phyloP scores from a whole-genome alignment of 2,888 invertebrate genomes.

The Cosmopolites sordidus region DNA sequence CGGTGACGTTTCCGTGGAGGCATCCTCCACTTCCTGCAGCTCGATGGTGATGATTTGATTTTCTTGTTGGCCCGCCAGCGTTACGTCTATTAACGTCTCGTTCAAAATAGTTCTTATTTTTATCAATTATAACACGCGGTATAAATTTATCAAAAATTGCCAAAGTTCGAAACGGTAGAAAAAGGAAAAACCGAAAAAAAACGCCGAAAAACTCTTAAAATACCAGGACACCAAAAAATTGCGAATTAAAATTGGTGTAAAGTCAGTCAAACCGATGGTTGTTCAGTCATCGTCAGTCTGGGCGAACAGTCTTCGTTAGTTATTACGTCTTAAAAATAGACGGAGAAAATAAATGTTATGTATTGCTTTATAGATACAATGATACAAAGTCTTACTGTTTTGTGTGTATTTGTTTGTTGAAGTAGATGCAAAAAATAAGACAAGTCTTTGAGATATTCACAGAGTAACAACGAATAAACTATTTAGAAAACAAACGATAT shows the following conservation, averaged over 20 bases:
- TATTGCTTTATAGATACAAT: constrained; percentile 34
- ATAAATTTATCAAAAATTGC: constrained; percentile 40
- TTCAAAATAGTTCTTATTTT: constrained; percentile 10
- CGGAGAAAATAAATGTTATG: constrained; percentile 29
- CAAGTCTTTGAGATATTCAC: too few species aligned
- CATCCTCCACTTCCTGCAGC: constrained; percentile 47
- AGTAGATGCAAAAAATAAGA: too few species aligned
- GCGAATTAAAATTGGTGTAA: constrained; percentile 37
- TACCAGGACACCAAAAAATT: constrained; percentile 28
- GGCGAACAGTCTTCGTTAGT: constrained; percentile 43
- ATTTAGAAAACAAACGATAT: constrained; percentile 27
- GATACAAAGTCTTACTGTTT: too few species aligned
- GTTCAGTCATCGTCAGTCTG: constrained; percentile 46
- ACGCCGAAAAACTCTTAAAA: constrained; percentile 7
- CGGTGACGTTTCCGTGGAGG: constrained; percentile 36
- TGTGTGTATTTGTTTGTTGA: too few species aligned
- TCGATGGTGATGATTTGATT: constrained; percentile 42
- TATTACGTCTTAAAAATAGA: constrained; percentile 30
- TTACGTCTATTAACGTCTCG: constrained; percentile 28
- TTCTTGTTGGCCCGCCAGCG: constrained; percentile 46
- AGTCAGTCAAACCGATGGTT: constrained; percentile 40
- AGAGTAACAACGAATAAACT: constrained; percentile 31
- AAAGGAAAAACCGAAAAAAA: constrained; percentile 27
- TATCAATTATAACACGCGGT: constrained; percentile 27
- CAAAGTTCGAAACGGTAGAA: constrained; percentile 21